These are phyloP conservation scores for Bombus confusus DNA, from an alignment of 1,140 invertebrate genomes.

Conservation along the genomic window DNA sequence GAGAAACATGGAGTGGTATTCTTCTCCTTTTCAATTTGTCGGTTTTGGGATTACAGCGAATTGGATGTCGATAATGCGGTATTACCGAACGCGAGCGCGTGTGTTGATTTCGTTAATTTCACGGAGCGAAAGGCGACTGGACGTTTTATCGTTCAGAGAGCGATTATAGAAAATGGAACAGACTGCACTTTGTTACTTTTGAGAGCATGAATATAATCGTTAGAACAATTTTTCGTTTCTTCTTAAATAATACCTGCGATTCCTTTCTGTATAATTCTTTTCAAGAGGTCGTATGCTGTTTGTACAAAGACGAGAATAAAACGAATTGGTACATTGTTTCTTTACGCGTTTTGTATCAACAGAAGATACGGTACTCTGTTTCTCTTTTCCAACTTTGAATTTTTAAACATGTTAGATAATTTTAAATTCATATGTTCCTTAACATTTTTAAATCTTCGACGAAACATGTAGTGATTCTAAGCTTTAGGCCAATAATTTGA, in stretches of 20 bases:
- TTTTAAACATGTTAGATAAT: too few relatives aligned
- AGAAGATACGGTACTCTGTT: too few relatives aligned
- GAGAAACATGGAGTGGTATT: not conserved
- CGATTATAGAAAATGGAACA: not conserved
- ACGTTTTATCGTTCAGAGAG: not conserved
- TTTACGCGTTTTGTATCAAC: too few relatives aligned
- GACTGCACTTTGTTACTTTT: not conserved
- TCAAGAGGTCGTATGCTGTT: too few relatives aligned
- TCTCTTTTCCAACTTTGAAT: too few relatives aligned
- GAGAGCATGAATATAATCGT: not conserved
- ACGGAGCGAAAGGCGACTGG: not conserved
- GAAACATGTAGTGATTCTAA: too few relatives aligned
- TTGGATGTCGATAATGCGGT: conserved; percentile 10
- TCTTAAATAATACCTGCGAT: not conserved
- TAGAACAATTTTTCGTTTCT: not conserved
- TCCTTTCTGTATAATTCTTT: too few relatives aligned
- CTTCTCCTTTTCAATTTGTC: conserved; percentile 18
- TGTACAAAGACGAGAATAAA: too few relatives aligned
- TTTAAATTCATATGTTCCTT: too few relatives aligned
- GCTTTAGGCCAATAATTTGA: too few relatives aligned
- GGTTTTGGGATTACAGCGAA: conserved; percentile 29
- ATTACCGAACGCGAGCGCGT: not conserved
- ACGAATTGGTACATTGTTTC: too few relatives aligned
- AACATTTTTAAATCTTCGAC: too few relatives aligned
- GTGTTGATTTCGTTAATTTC: conserved; percentile 31